Evolutionary conservation across 2,797 vertebrate genomes (phyloP), one percentile per base, ranked within the genome.

Genomic region (Cossypha dichroa): DNA sequence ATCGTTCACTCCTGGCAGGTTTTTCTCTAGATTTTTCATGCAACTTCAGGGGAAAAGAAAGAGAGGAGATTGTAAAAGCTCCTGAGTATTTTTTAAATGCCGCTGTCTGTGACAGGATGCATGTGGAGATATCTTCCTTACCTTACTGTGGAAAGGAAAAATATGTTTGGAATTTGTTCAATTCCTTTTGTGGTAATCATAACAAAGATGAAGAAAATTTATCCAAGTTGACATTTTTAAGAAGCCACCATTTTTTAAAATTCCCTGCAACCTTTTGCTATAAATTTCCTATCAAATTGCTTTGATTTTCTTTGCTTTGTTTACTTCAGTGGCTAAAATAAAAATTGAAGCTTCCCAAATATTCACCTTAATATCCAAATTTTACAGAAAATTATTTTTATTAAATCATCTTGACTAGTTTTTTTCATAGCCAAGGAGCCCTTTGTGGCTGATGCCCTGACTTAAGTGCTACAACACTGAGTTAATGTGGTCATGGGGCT

Each of bases 1-100:
- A 69, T 59, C 6, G 0, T 34, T 85, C 0, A 0, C 12, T 55
- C 56, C 36, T 4, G 0, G 28, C 40, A 22, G 18, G 4, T 5
- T 77, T 68, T 88, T 41, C 51, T 83, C 72, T 31, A 46, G 29
- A 31, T 48, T 40, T n/a, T 77, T 83, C 1, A 1, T 26, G 34
- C 31, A 73, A 21, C 22, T 92, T 26, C 36, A 55, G 19, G 20
- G 8, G 6, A 40, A 76, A 72, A 73, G 17, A 67, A 72, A 63
- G 38, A 85, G 22, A 93, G 69, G 4, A 88, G 12, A 54, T 8
- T 43, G 33, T 26, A 34, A 85, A 83, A 49, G 19, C 6, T 83
- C 46, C 13, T 3, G 9, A 72, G 28, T 34, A 63, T 54, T 46
- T 36, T 75, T 78, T 74, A 54, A 85, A 55, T 45, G 13, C 28